Evolutionary conservation across 2,797 vertebrate species (phyloP).

Genomic region (Smutsia gigantea): DNA sequence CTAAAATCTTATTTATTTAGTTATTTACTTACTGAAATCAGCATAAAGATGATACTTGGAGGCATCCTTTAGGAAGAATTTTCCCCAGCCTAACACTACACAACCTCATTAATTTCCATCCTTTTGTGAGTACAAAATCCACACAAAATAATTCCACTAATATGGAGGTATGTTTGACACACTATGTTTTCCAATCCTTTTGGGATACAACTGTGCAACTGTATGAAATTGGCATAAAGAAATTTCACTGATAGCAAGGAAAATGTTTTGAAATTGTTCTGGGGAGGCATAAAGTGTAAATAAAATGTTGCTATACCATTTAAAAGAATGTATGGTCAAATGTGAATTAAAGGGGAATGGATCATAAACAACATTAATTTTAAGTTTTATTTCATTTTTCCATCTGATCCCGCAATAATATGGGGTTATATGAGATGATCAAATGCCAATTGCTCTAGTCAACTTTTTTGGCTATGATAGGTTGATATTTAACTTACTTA

Average conservation of each 20-base stretch:
- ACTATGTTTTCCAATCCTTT: neutral
- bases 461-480: neutral
- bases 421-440: neutral
- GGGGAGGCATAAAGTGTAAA: neutral
- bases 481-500: neutral
- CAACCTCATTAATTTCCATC: neutral
- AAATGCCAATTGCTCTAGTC: neutral
- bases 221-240: neutral
- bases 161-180: neutral
- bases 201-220: neutral
- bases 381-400: neutral
- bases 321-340: neutral
- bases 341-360: neutral
- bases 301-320: neutral
- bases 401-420: neutral
- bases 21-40: neutral
- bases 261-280: neutral
- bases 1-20: neutral
- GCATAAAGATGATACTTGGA: neutral
- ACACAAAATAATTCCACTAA: slow-evolving; percentile 31
- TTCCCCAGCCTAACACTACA: neutral
- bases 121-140: neutral
- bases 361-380: neutral
- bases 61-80: neutral
- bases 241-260: neutral